Evolutionary conservation across 2,888 invertebrate genomes (phyloP), one percentile per base, ranked within the genome.

Genomic region (Cyrtodaria siliqua): DNA sequence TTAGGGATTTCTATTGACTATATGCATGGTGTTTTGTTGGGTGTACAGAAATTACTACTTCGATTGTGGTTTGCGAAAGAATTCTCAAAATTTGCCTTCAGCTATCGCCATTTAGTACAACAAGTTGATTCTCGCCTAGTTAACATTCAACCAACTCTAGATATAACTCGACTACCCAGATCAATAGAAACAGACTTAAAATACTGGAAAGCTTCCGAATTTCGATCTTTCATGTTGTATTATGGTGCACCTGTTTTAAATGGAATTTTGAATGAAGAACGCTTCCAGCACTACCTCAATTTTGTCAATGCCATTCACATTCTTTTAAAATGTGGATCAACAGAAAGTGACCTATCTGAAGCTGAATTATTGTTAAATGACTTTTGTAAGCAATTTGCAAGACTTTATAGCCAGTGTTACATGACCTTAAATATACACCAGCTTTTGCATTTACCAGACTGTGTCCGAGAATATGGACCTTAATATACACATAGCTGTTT

Each of bases 371-470:
- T 70, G 55, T 20, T 70, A n/a, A 20, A 42, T 18, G 16, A 57
- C 29, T 64, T 63, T 60, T 69, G 68, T 20, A 27, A n/a, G 23
- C 0, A 50, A 3, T 63, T 63, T 47, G 14, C 38, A 12, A 8
- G 1, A 24, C n/a, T 63, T 4, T 70, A 57, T 70, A 63, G 42
- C 9, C 9, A 3, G 33, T 55, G 63, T 29, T 68, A 53, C 40
- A 72, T 75, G 75, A 67, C 68, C 9, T 33, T 73, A n/a, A 81
- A 81, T 68, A 2, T 81, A 16, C 81, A 81, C 49, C 72, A 82
- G 27, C 42, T 73, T 3, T 14, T 76, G 23, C 80, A 80, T 56
- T 20, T 80, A 16, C 50, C 66, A 56, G 77, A 77, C 29, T 60
- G 63, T 71, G 77, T 81, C 0, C 18, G 67, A 29, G 16, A 26